Evolutionary conservation across 2,113 vertebrate genomes (phyloP), one percentile per base, ranked within the genome.

Genomic region (Pelecanus crispus): DNA sequence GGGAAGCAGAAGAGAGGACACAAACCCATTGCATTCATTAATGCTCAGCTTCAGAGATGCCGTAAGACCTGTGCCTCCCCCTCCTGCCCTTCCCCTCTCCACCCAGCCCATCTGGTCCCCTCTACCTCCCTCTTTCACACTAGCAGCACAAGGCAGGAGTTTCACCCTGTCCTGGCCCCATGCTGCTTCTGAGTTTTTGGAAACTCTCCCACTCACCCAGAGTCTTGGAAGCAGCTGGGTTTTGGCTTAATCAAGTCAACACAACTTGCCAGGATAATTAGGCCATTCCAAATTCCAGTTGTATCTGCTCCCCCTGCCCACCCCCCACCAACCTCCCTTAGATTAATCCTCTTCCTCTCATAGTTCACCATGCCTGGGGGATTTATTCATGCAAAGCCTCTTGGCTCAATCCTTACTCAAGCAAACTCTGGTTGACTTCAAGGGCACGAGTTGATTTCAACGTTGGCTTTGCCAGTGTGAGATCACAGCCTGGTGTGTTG

Each of bases 51-150:
- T 45, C 36, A 65, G 28, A 40, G 29, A 8, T 24, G 11, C 49
- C 1, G 0, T 24, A 28, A 24, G 32, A 66, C 0, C 0, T 11
- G 11, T 42, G 29, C 8, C 53, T 61, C 28, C 17, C 7, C 6
- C 8, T 47, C 47, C n/a, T n/a, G 21, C 17, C 34, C 44, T 24
- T 31, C 25, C 31, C 10, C 20, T 55, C 47, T 47, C n/a, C 31
- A 58, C 38, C 17, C 66, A 42, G 40, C n/a, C 36, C 52, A 18
- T 45, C 42, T 20, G 7, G 13, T 55, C 9, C 42, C 19, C 44
- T 50, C 49, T 34, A 15, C 31, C 34, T 62, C 6, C 29, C 29
- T 21, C 24, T 36, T 86, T 61, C 52, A 25, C 20, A 22, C 32
- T 11, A 34, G 10, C 20, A 65, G 75, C 10, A 7, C 1, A 0